phyloP scores from a whole-genome alignment of 2,797 vertebrate species.

The Pteropus rufus region DNA sequence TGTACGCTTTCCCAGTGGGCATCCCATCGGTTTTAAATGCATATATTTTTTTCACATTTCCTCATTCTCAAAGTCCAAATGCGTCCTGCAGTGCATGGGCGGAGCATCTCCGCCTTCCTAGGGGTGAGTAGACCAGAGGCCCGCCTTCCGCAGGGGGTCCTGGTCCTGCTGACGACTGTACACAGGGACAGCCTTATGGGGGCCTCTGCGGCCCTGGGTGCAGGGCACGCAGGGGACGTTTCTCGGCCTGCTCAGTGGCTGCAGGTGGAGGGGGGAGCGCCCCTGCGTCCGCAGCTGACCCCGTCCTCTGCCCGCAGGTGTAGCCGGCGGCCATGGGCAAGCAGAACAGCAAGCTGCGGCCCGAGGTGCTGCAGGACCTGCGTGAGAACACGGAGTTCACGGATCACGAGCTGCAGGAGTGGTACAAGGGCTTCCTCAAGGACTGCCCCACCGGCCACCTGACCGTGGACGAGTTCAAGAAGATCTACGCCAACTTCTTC shows the following conservation, averaged over 20 bases:
- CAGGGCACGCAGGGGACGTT: rapidly evolving
- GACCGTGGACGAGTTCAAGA: slow-evolving; percentile 92
- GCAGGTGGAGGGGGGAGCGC: not conserved
- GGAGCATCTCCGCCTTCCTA: rapidly evolving
- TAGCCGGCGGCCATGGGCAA: slow-evolving; percentile 85
- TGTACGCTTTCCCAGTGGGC: not conserved
- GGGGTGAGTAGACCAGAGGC: rapidly evolving
- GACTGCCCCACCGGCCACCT: slow-evolving; percentile 91
- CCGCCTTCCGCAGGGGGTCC: rapidly evolving
- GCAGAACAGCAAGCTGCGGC: slow-evolving; percentile 91
- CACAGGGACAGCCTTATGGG: not conserved
- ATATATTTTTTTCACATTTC: rapidly evolving
- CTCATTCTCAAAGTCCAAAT: not conserved
- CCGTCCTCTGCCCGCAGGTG: slow-evolving; percentile 65
- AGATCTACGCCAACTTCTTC: slow-evolving; percentile 92
- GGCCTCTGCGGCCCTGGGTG: rapidly evolving
- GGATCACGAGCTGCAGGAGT: slow-evolving; percentile 91
- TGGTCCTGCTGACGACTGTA: not conserved
- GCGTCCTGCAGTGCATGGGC: no score
- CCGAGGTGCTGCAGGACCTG: slow-evolving; percentile 90
- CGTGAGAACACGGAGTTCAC: slow-evolving; percentile 91
- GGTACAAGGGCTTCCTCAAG: slow-evolving; percentile 93
- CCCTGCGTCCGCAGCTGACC: not conserved
- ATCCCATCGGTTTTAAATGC: not conserved
- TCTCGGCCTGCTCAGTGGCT: not conserved